A percentile compares a stretch with the other conserved stretches of the same genome.
phyloP scores from a whole-genome alignment of 2,113 vertebrate species.

The Dascyllus trimaculatus region DNA sequence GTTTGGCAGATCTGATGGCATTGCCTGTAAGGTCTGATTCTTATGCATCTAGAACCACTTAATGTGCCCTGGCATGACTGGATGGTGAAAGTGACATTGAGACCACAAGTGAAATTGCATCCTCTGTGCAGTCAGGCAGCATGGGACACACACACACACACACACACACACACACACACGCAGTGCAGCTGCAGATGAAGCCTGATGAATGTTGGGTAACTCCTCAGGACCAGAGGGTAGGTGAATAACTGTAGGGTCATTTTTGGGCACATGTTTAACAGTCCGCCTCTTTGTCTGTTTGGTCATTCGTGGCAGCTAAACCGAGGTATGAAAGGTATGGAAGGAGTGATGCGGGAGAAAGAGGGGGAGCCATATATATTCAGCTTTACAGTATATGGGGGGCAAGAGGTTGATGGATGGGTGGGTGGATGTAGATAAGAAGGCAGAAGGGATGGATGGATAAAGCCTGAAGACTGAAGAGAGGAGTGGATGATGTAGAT shows the following conservation, averaged over 20 bases:
- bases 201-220: constrained; percentile 4
- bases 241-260: constrained; percentile 16
- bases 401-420: constrained; percentile 75
- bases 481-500: constrained; percentile 79
- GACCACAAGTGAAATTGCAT: constrained; percentile 28
- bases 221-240: constrained; percentile 15
- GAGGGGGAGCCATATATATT: constrained; percentile 51
- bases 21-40: constrained; percentile 31
- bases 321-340: constrained; percentile 30
- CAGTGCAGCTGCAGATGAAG: constrained; percentile 23
- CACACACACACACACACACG: neutral
- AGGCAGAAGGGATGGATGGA: constrained; percentile 73
- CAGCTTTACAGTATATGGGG: constrained; percentile 56
- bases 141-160: neutral
- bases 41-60: constrained; percentile 35
- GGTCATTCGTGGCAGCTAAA: constrained; percentile 53
- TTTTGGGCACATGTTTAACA: constrained; percentile 19
- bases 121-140: constrained; percentile 11
- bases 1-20: constrained; percentile 23
- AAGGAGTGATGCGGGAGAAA: constrained; percentile 43
- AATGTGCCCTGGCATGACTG: constrained; percentile 42
- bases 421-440: constrained; percentile 70
- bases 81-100: constrained; percentile 62
- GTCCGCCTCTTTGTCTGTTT: constrained; percentile 14
- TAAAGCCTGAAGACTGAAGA: constrained; percentile 71